Evolutionary conservation across 2,888 invertebrate genomes (phyloP).

Genomic region (Leptopilina drosophilae): DNA sequence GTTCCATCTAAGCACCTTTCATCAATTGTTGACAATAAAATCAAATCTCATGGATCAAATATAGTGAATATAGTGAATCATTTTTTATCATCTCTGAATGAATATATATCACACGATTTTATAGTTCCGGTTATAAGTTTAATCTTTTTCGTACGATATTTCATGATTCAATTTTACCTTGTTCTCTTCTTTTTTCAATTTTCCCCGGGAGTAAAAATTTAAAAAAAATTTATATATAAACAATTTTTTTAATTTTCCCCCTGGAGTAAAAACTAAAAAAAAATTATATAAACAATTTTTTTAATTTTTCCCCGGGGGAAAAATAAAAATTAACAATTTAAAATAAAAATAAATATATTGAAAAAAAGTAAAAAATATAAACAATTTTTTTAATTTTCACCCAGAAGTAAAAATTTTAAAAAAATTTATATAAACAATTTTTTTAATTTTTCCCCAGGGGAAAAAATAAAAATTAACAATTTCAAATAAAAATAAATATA

Average conservation of each 20-base stretch:
- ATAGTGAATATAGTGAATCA: background rate
- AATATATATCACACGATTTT: background rate
- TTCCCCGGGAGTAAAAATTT: no score
- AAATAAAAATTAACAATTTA: no score
- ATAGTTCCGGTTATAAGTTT: constrained; percentile 15
- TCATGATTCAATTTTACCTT: background rate
- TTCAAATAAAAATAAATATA: no score
- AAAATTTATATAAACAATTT: no score
- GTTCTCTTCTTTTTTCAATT: background rate
- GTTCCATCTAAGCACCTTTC: background rate
- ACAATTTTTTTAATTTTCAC: no score
- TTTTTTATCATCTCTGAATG: background rate
- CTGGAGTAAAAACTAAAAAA: background rate
- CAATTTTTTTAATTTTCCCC: background rate
- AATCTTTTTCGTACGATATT: background rate
- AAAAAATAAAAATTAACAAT: no score
- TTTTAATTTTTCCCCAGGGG: no score
- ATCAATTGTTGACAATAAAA: constrained; percentile 29
- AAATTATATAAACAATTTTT: background rate
- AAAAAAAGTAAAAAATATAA: no score
- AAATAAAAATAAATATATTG: no score
- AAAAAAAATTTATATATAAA: no score
- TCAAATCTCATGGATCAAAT: constrained; percentile 7
- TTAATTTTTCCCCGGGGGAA: background rate
- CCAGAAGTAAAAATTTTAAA: no score